Evolutionary conservation across 2,797 vertebrate species (phyloP), one percentile per base, ranked within the genome.

Genomic region (Amblyraja radiata): DNA sequence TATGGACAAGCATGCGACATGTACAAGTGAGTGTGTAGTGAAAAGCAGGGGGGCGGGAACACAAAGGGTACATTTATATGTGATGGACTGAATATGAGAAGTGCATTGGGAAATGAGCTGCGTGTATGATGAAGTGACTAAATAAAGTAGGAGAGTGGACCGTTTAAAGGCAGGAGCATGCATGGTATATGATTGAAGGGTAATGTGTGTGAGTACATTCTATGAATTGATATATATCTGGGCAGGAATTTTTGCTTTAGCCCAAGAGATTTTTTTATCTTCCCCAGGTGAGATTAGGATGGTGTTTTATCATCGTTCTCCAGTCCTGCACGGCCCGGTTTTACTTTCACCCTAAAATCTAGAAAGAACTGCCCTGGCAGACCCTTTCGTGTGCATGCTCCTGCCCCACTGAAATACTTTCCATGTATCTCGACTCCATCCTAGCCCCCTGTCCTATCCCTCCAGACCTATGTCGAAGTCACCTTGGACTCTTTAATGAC

Each of bases 1-100:
- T 99, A 99, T 0, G 97, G 98, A 73, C 99, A 99, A 94, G 97
- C 97, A 25, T 97, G 98, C 93, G 96, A 97, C 93, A 95, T 99
- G 71, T 99, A 98, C 96, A 97, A 96, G 99, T 99, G 32, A 86
- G 84, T 93, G 23, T 13, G 36, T 46, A 13, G 7, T 10, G 32
- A 18, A 84, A 95, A 95, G 93, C 11, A 46, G 32, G 80, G 25
- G 25, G 39, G 39, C 1, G 93, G 14, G 84, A 23, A 6, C 61
- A 10, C 8, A 39, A 10, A 21, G 18, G 61, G 25, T 1, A n/a
- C 58, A 63, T 86, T 84, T n/a, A 88, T 88, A 6, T 65, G 61
- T 32, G 6, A 68, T 68, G 16, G 7, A 2, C n/a, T 88, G n/a
- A 88, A 88, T 68, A 65, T 18, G 39, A 1, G 65, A 32, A 6